Evolutionary conservation across 2,113 vertebrate species (phyloP).

Genomic region (Boleophthalmus pectinirostris): DNA sequence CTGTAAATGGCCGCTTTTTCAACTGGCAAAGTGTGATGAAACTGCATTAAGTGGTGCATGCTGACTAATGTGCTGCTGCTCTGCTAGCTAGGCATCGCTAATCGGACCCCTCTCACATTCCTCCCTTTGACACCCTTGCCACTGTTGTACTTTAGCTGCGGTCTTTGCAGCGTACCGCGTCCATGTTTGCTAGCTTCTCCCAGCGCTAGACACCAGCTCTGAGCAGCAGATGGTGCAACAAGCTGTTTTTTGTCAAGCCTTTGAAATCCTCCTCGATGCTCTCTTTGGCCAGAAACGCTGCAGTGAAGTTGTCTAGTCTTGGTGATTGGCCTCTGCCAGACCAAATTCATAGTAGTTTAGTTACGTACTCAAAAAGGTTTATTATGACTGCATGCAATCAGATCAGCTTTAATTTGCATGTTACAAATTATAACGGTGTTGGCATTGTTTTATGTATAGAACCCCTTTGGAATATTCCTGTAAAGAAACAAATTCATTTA

Average conservation of each 20-base stretch:
- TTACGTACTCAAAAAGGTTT: conserved; percentile 7
- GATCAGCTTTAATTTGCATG: conserved; percentile 23
- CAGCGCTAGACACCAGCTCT: conserved; percentile 37
- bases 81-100: conserved; percentile 41
- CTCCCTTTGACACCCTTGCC: conserved; percentile 32
- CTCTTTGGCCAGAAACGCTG: conserved; percentile 21
- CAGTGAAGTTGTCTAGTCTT: conserved; percentile 7
- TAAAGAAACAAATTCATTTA: conserved; percentile 24
- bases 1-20: conserved; percentile 66
- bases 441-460: neutral
- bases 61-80: conserved; percentile 54
- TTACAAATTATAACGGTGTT: conserved; percentile 12
- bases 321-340: neutral
- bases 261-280: conserved; percentile 10
- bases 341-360: conserved; percentile 4
- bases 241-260: conserved; percentile 45
- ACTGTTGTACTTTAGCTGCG: conserved; percentile 25
- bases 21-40: conserved; percentile 46
- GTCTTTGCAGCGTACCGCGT: conserved; percentile 17
- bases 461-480: conserved; percentile 8
- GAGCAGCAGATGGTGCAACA: conserved; percentile 46
- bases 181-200: conserved; percentile 3
- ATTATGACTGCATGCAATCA: conserved; percentile 35
- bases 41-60: conserved; percentile 60
- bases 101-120: conserved; percentile 57